These are phyloP conservation scores for Berghia stephanieae DNA, from an alignment of 1,140 invertebrate genomes.

Conservation along the genomic window DNA sequence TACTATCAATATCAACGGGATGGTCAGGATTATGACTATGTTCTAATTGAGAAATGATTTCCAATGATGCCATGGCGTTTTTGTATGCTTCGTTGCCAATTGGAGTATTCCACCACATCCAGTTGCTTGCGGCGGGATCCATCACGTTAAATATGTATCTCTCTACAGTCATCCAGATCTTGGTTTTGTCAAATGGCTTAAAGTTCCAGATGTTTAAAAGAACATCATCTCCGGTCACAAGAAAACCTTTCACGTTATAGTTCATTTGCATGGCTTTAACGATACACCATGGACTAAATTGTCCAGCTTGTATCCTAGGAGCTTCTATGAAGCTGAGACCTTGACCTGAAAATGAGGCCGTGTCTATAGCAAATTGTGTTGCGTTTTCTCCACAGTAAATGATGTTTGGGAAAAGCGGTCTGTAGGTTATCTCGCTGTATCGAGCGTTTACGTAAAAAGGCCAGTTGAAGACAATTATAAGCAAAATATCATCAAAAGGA, in stretches of 20 bases:
- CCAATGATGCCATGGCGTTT: background rate
- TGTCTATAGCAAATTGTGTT: background rate
- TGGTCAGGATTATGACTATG: no score
- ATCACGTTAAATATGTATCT: background rate
- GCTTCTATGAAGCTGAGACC: conserved; percentile 17
- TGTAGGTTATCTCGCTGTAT: conserved; percentile 4
- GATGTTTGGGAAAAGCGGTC: conserved; percentile 14
- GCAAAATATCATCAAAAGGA: background rate
- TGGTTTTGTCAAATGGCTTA: background rate
- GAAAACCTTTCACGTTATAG: conserved; percentile 18
- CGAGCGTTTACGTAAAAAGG: conserved; percentile 6
- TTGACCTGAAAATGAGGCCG: background rate
- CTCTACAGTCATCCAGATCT: background rate
- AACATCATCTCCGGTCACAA: conserved; percentile 12
- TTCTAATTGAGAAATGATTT: no score
- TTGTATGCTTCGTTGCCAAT: background rate
- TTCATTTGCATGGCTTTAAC: conserved; percentile 24
- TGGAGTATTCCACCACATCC: background rate
- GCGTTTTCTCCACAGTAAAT: conserved; percentile 20
- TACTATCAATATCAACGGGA: no score
- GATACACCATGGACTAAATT: background rate
- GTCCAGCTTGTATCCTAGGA: background rate
- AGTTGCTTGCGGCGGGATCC: background rate
- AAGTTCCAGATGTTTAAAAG: conserved; percentile 26
- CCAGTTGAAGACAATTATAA: conserved; percentile 21